These are phyloP conservation scores for Xylocopa sonorina DNA, from an alignment of 1,140 invertebrate genomes.

Conservation along the genomic window DNA sequence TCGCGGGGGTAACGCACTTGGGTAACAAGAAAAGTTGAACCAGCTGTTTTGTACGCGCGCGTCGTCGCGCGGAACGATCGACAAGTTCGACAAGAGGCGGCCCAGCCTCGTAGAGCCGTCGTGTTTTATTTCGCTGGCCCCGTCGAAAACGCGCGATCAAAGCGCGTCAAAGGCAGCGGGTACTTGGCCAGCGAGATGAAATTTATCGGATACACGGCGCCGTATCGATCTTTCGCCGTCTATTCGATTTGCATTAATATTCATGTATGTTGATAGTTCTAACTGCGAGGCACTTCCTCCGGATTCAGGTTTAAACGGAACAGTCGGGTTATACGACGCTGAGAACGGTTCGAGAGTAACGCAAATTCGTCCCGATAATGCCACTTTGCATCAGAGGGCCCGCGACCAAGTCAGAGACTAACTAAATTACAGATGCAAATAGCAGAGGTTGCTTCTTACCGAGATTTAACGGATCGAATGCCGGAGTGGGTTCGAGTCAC, in stretches of 20 bases:
- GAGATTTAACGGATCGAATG: constrained; percentile 79
- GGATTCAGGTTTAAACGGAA: constrained; percentile 61
- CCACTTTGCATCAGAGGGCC: constrained; percentile 74
- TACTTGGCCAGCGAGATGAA: neutral
- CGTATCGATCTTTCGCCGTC: constrained; percentile 32
- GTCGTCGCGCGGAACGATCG: too few species aligned
- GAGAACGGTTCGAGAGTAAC: constrained; percentile 56
- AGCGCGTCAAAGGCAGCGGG: neutral
- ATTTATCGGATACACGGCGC: constrained; percentile 19
- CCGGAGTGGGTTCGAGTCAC: constrained; percentile 73
- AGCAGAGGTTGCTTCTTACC: constrained; percentile 76
- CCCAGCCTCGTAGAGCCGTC: too few species aligned
- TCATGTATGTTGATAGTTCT: constrained; percentile 64
- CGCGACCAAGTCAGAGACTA: constrained; percentile 70
- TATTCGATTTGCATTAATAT: constrained; percentile 59
- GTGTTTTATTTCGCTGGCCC: too few species aligned
- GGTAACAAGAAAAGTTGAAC: too few species aligned
- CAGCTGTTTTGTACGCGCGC: too few species aligned
- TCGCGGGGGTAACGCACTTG: too few species aligned
- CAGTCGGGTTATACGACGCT: constrained; percentile 56
- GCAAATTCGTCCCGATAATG: constrained; percentile 71
- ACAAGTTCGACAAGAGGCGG: neutral
- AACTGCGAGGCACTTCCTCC: constrained; percentile 59
- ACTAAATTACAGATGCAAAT: constrained; percentile 80
- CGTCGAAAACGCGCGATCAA: neutral